phyloP scores from a whole-genome alignment of 2,888 invertebrate genomes.

The Eupelmus urozonus region DNA sequence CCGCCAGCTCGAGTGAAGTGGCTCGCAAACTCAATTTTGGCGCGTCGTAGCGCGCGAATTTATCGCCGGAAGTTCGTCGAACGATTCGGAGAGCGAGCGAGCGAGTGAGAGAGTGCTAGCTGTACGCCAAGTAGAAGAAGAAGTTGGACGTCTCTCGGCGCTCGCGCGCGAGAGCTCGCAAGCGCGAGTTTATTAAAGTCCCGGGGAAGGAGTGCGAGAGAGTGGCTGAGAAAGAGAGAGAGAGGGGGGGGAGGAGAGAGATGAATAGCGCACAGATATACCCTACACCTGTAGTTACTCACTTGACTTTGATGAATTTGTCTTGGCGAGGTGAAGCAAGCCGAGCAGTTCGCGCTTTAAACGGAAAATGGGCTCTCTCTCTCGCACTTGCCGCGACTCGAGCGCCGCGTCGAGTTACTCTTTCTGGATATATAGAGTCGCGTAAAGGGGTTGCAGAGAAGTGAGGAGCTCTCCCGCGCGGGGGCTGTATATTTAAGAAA shows the following conservation, averaged over 20 bases:
- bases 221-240: neutral
- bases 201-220: conserved; percentile 1
- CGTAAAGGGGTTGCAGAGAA: neutral
- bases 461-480: conserved; percentile 3
- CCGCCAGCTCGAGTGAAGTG: conserved; percentile 1
- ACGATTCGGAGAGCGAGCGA: conserved; percentile 45
- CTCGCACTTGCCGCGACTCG: neutral
- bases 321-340: conserved; percentile 55
- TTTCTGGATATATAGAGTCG: neutral
- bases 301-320: conserved; percentile 68
- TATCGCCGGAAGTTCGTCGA: conserved; percentile 61
- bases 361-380: conserved; percentile 32
- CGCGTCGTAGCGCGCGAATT: conserved; percentile 57
- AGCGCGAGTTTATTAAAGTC: conserved; percentile 59
- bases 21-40: conserved; percentile 61
- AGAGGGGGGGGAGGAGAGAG: neutral
- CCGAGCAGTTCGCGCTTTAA: conserved; percentile 44
- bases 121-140: conserved; percentile 27
- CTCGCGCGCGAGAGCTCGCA: too few species aligned
- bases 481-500: conserved; percentile 40
- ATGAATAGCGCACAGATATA: neutral
- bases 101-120: too few species aligned
- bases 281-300: conserved; percentile 1
- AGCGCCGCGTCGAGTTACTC: neutral
- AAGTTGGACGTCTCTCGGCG: conserved; percentile 53